Conservation (phyloP, 2,113 vertebrate species). For the Sporophila hypoxantha region DNA sequence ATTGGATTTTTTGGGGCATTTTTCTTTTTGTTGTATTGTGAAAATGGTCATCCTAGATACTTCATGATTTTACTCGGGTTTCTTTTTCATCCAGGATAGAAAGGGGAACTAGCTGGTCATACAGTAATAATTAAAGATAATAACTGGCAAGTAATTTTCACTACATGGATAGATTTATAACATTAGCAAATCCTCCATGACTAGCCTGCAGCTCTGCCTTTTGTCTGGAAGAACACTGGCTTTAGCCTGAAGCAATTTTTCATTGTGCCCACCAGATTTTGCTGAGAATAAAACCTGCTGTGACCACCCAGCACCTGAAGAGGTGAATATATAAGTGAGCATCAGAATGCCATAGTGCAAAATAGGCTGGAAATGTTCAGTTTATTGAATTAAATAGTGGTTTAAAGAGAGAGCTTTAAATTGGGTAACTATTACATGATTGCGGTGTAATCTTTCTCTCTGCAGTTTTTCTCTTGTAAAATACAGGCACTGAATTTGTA, state of each 20-base stretch:
- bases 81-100: background rate
- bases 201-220: conserved; percentile 26
- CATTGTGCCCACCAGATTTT: background rate
- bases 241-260: conserved; percentile 25
- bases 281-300: background rate
- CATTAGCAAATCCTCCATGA: conserved; percentile 25
- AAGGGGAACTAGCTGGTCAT: background rate
- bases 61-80: background rate
- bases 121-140: conserved; percentile 13
- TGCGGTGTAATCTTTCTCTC: background rate
- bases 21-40: background rate
- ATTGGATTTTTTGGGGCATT: background rate
- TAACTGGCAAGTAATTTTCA: conserved; percentile 41
- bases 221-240: conserved; percentile 6
- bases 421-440: background rate
- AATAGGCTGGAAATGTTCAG: background rate
- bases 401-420: background rate
- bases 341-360: background rate
- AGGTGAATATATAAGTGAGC: background rate
- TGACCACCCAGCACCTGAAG: background rate
- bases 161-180: conserved; percentile 19
- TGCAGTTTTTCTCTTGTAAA: conserved; percentile 5
- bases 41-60: background rate
- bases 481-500: background rate
- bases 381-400: background rate